phyloP scores from a whole-genome alignment of 2,797 vertebrate genomes.

The Sebastes hubbsi region DNA sequence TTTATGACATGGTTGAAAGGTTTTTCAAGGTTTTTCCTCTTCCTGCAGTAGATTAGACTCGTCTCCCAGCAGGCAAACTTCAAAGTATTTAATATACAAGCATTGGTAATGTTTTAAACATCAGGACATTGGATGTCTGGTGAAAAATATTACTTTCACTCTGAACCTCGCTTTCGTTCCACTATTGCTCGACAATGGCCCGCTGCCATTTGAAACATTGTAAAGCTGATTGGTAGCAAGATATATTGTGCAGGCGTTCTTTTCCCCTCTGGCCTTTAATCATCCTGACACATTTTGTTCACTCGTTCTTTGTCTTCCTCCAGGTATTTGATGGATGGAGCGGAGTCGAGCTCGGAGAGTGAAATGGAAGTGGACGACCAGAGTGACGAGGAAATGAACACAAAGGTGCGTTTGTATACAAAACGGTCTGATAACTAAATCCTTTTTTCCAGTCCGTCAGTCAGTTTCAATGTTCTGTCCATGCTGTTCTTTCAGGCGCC shows the following conservation, averaged over 20 bases:
- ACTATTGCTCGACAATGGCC: neutral
- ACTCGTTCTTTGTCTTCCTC: neutral
- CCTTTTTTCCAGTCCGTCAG: neutral
- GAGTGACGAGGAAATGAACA: conserved; percentile 70
- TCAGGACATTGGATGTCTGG: neutral
- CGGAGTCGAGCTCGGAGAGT: conserved; percentile 84
- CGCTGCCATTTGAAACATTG: conserved; percentile 2
- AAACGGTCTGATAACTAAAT: neutral
- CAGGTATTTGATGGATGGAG: conserved; percentile 90
- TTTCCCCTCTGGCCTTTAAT: conserved; percentile 36
- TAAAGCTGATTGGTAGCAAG: conserved; percentile 25
- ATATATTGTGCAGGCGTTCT: conserved; percentile 10
- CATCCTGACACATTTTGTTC: conserved; percentile 31
- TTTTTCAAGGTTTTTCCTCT: neutral
- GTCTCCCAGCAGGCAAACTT: neutral
- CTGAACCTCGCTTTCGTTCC: neutral
- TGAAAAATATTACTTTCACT: conserved; percentile 22
- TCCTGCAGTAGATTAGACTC: neutral
- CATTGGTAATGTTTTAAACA: conserved; percentile 28
- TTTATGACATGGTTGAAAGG: neutral
- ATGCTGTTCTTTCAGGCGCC: conserved; percentile 37
- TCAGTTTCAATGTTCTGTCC: neutral
- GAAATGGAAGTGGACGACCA: conserved; percentile 81
- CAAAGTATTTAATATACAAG: neutral
- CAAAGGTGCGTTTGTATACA: conserved; percentile 47